Evolutionary conservation across 1,140 invertebrate species (phyloP), one percentile per base, ranked within the genome.

Genomic region (Diorhabda sublineata): DNA sequence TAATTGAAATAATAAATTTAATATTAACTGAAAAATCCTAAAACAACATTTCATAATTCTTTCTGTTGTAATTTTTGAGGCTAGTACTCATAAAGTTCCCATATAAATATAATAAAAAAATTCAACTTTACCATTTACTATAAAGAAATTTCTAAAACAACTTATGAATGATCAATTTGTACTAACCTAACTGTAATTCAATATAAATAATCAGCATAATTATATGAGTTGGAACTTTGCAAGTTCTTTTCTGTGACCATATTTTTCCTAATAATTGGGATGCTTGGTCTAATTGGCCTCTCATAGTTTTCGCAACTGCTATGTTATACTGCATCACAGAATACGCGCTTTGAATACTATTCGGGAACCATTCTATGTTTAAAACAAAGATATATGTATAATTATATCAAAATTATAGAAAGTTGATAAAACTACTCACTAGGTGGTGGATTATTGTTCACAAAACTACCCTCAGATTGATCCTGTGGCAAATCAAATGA

Each of bases 291-390:
- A 88, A 84, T 78, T 95, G 92, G 9, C 91, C 91, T 68, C 91
- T 84, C 58, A 93, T 83, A 8, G 91, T 88, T 79, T 92, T 88
- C 7, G 88, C 88, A 8, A 92, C 90, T 42, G 92, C 91, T 69
- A 94, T 83, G 81, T 95, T 94, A 74, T 95, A 94, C 71, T 89
- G 87, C 66, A 93, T 83, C 45, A 93, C 85, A 47, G 87, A 85
- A 72, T 87, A 86, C 3, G 88, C 91, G 43, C 87, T 87, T 26
- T 84, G 79, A 45, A 90, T 74, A 44, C 86, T 89, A 66, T 85
- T 85, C 2, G 92, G 90, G 75, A 87, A 89, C 92, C 92, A 94
- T 69, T 84, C 83, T 83, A 74, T 74, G 26, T 26, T 26, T 26
- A 26, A 26, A 83, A 66, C 47, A 47, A 52, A 65, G 5, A 42